Percentiles rank a stretch among this genome's conserved stretches.
phyloP scores from a whole-genome alignment of 2,113 vertebrate genomes.

The Nothocercus nigrocapillus region DNA sequence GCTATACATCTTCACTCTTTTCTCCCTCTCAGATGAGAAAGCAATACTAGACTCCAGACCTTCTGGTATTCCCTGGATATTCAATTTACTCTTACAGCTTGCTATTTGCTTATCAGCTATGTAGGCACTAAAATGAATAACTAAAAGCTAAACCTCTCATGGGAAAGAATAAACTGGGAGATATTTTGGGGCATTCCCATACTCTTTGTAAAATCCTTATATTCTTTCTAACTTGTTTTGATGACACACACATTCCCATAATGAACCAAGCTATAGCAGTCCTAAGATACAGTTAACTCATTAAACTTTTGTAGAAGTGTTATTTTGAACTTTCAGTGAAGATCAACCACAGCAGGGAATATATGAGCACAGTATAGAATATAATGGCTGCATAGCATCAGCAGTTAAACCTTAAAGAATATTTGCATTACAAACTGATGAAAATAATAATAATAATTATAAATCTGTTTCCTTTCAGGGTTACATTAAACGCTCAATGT shows the following conservation, averaged over 20 bases:
- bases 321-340: not conserved
- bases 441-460: not conserved
- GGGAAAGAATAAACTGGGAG: not conserved
- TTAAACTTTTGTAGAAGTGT: not conserved
- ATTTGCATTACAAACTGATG: not conserved
- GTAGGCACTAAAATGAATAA: not conserved
- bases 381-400: not conserved
- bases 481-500: not conserved
- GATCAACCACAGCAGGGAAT: not conserved
- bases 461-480: not conserved
- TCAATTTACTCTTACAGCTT: not conserved
- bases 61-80: not conserved
- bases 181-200: not conserved
- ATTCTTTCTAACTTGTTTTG: not conserved
- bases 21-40: not conserved
- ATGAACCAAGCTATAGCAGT: not conserved
- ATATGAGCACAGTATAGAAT: fast-evolving
- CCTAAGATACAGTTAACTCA: not conserved
- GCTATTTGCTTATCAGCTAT: not conserved
- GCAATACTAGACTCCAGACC: not conserved
- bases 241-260: fast-evolving
- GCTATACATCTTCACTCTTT: fast-evolving
- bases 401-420: not conserved
- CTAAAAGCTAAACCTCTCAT: not conserved
- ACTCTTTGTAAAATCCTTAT: not conserved